phyloP scores from a whole-genome alignment of 2,888 invertebrate genomes.

The Conops quadrifasciatus region DNA sequence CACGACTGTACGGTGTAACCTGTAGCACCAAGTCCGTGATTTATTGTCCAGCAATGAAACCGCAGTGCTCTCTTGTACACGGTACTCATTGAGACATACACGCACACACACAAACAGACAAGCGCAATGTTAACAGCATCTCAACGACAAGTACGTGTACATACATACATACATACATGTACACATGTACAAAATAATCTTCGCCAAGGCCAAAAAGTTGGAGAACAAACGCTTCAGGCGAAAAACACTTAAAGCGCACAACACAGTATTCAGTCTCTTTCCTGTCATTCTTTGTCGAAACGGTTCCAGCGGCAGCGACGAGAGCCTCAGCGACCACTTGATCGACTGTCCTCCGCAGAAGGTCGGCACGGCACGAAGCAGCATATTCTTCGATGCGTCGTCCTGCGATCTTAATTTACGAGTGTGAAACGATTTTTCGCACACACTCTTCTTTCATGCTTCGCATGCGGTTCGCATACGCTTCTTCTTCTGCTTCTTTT shows the following conservation, averaged over 20 bases:
- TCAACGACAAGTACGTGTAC: not conserved
- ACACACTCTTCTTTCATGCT: not conserved
- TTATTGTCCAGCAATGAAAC: constrained; percentile 31
- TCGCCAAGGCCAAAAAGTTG: too few relatives aligned
- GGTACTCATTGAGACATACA: constrained; percentile 19
- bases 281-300: constrained; percentile 9
- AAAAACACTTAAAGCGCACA: constrained; percentile 20
- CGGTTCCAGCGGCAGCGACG: constrained; percentile 36
- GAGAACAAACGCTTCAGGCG: constrained; percentile 22
- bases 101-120: constrained; percentile 1
- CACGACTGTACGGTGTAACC: too few relatives aligned
- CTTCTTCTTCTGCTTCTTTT: not conserved
- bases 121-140: not conserved
- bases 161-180: too few relatives aligned
- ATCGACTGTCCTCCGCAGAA: constrained; percentile 29
- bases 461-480: too few relatives aligned
- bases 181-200: too few relatives aligned
- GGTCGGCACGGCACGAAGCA: constrained; percentile 2
- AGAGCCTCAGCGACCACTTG: constrained; percentile 23
- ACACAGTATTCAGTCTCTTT: constrained; percentile 13
- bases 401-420: constrained; percentile 38
- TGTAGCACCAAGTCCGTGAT: constrained; percentile 35
- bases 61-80: too few relatives aligned
- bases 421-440: constrained; percentile 36
- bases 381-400: constrained; percentile 14